phyloP scores from a whole-genome alignment of 2,797 vertebrate genomes.

The Ceryle rudis region DNA sequence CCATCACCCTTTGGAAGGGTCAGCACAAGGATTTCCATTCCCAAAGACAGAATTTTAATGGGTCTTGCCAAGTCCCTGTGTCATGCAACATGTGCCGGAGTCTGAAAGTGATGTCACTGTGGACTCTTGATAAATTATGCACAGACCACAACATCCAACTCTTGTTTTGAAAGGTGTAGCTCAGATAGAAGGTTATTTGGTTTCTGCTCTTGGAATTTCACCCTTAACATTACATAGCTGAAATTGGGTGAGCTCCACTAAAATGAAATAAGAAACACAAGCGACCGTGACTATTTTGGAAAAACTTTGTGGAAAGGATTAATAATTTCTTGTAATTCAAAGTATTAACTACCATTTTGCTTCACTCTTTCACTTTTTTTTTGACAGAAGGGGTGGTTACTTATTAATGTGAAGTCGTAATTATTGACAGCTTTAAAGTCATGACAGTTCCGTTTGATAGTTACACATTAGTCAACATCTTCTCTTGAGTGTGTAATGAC shows the following conservation, averaged over 20 bases:
- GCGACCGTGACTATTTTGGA: neutral
- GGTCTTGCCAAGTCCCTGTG: neutral
- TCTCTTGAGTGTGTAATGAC: constrained; percentile 50
- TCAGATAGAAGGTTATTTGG: neutral
- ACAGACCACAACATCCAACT: neutral
- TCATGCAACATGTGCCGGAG: accelerated
- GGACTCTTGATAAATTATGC: neutral
- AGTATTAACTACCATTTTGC: constrained; percentile 46
- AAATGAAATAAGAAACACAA: neutral
- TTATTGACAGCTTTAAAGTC: constrained; percentile 67
- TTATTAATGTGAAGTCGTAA: constrained; percentile 69
- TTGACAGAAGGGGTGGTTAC: constrained; percentile 66
- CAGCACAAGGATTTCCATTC: constrained; percentile 32
- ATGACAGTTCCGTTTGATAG: constrained; percentile 66
- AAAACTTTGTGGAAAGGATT: constrained; percentile 6
- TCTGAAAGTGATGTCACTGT: neutral
- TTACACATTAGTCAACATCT: constrained; percentile 68
- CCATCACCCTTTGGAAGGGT: neutral
- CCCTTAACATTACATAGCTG: neutral
- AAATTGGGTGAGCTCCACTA: neutral
- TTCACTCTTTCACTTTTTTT: constrained; percentile 54
- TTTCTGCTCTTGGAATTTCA: neutral
- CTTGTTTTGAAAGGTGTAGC: neutral
- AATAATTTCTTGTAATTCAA: constrained; percentile 37
- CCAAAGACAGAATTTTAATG: neutral